Percentiles rank a stretch among this genome's conserved stretches.
phyloP scores from a whole-genome alignment of 1,140 invertebrate species.

The Ephestia elutella region DNA sequence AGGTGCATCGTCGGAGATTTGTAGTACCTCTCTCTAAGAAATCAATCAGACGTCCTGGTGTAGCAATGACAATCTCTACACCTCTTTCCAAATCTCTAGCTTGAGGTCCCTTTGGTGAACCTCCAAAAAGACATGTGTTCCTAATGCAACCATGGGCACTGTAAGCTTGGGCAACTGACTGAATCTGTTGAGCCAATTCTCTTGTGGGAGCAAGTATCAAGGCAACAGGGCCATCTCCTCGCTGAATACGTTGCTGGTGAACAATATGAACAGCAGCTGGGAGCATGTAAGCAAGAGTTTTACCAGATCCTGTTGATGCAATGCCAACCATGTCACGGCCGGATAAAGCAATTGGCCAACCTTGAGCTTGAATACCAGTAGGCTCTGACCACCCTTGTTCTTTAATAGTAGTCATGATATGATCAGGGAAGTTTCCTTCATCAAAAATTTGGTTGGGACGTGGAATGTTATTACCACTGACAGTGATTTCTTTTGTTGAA shows the following conservation, averaged over 20 bases:
- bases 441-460: constrained; percentile 91
- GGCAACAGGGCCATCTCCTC: constrained; percentile 94
- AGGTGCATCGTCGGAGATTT: constrained; percentile 93
- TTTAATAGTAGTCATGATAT: constrained; percentile 84
- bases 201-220: constrained; percentile 96
- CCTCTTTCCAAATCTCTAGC: constrained; percentile 92
- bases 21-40: constrained; percentile 95
- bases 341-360: constrained; percentile 94
- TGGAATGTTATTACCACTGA: constrained; percentile 87
- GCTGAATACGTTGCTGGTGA: constrained; percentile 79
- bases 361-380: constrained; percentile 90
- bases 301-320: constrained; percentile 95
- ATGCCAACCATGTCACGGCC: constrained; percentile 95
- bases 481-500: constrained; percentile 87
- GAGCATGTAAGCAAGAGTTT: constrained; percentile 91
- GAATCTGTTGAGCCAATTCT: constrained; percentile 98
- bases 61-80: constrained; percentile 95
- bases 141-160: constrained; percentile 87
- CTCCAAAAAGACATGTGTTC: constrained; percentile 97
- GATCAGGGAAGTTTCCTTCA: constrained; percentile 91
- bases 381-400: constrained; percentile 90
- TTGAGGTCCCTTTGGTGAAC: constrained; percentile 96
- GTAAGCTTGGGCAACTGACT: constrained; percentile 94
- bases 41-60: constrained; percentile 97
- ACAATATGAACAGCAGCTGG: constrained; percentile 85